These are phyloP conservation scores for Pimephales promelas DNA, from an alignment of 2,113 vertebrate genomes.

Conservation along the genomic window DNA sequence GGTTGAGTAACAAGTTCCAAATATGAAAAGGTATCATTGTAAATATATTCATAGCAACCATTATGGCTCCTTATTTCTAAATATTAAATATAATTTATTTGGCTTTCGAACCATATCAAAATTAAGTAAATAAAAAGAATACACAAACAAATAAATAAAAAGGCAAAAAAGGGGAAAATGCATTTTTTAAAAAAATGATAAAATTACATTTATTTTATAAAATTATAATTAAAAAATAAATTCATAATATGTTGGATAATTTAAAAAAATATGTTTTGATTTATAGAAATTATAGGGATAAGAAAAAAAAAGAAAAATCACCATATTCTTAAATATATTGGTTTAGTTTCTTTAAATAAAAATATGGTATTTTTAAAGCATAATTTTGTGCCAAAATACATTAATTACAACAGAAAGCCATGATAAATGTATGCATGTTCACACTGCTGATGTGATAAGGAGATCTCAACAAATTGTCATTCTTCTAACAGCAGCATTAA, in stretches of 20 bases:
- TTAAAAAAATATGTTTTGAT: too few relatives aligned
- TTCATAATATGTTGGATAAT: too few relatives aligned
- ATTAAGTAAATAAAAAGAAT: too few relatives aligned
- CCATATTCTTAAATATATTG: too few relatives aligned
- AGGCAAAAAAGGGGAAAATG: background rate
- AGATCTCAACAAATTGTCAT: conserved; percentile 5
- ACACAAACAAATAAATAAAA: background rate
- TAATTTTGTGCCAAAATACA: too few relatives aligned
- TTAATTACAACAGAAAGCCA: background rate
- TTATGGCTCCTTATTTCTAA: too few relatives aligned
- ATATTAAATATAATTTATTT: background rate
- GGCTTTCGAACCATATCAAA: background rate
- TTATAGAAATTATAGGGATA: too few relatives aligned
- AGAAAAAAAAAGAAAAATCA: background rate
- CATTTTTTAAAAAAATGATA: background rate
- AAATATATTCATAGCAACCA: background rate
- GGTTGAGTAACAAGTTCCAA: background rate
- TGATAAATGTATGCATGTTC: background rate
- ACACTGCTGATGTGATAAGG: background rate
- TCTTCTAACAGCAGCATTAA: conserved; percentile 9
- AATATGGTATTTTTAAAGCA: too few relatives aligned
- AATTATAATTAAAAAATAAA: background rate
- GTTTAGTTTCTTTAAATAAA: too few relatives aligned
- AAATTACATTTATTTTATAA: background rate
- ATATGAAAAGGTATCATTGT: background rate